Evolutionary conservation across 2,888 invertebrate genomes (phyloP).

Genomic region (Leptinotarsa haldemani): DNA sequence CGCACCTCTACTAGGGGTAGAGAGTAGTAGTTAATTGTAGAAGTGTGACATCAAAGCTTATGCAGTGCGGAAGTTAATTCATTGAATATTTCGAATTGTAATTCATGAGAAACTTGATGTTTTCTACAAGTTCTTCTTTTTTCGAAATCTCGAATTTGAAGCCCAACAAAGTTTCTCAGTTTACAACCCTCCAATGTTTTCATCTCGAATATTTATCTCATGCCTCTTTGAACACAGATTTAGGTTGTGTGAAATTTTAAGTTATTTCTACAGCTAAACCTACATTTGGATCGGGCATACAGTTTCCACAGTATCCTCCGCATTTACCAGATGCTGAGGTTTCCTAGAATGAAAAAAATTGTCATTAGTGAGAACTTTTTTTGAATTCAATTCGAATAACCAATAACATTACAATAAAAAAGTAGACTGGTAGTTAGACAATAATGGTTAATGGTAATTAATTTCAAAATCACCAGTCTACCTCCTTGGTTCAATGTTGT

Average conservation of each 20-base stretch:
- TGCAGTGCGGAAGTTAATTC: slow-evolving; percentile 2
- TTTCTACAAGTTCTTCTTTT: slow-evolving; percentile 1
- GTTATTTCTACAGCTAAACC: slow-evolving; percentile 63
- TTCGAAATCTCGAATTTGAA: slow-evolving; percentile 25
- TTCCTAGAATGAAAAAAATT: slow-evolving; percentile 56
- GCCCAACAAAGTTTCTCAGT: slow-evolving; percentile 24
- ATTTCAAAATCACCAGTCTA: too few relatives aligned
- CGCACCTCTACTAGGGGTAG: neutral
- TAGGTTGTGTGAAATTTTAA: slow-evolving; percentile 40
- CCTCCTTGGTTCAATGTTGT: too few relatives aligned
- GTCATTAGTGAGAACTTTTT: neutral
- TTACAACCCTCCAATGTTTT: slow-evolving; percentile 27
- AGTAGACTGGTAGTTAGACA: too few relatives aligned
- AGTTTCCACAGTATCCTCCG: slow-evolving; percentile 81
- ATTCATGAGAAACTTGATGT: neutral
- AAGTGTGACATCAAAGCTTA: neutral
- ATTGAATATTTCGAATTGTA: slow-evolving; percentile 9
- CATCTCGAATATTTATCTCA: slow-evolving; percentile 37
- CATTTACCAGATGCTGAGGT: slow-evolving; percentile 72
- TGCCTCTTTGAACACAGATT: slow-evolving; percentile 38
- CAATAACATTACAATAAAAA: too few relatives aligned
- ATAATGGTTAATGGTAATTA: too few relatives aligned
- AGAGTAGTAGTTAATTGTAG: neutral
- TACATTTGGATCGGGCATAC: slow-evolving; percentile 63
- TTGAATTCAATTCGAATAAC: too few relatives aligned